phyloP scores from a whole-genome alignment of 1,140 invertebrate species.

The Penaeus chinensis region DNA sequence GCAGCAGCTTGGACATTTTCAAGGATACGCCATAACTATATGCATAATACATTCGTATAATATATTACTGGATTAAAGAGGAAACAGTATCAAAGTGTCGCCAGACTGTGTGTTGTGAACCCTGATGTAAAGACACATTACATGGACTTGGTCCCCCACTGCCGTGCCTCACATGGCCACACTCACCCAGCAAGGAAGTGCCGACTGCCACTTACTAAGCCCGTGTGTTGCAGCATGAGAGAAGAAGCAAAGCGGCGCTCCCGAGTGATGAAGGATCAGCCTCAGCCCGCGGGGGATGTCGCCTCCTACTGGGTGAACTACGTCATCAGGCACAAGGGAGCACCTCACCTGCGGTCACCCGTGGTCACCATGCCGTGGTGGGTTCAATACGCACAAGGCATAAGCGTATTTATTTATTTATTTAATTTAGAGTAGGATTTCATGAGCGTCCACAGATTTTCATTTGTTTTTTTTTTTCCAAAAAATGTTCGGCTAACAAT shows the following conservation, averaged over 20 bases:
- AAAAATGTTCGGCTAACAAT: too few species aligned
- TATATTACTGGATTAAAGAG: too few species aligned
- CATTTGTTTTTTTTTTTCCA: too few species aligned
- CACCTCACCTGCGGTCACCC: constrained; percentile 69
- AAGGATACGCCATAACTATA: too few species aligned
- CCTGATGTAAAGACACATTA: too few species aligned
- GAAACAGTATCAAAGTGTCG: too few species aligned
- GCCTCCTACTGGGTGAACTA: constrained; percentile 71
- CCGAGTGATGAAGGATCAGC: constrained; percentile 30
- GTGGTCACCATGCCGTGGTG: constrained; percentile 48
- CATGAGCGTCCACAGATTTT: neutral
- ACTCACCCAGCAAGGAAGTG: constrained; percentile 61
- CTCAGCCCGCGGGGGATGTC: neutral
- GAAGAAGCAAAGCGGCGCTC: constrained; percentile 10
- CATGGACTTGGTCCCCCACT: too few species aligned
- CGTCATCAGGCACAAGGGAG: constrained; percentile 71
- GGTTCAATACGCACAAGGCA: neutral
- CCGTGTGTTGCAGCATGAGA: constrained; percentile 19
- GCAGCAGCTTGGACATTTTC: too few species aligned
- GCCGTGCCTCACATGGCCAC: too few species aligned
- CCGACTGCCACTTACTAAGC: neutral
- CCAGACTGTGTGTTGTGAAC: too few species aligned
- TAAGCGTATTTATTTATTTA: constrained; percentile 4
- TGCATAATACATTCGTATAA: too few species aligned
- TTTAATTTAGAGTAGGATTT: neutral